Evolutionary conservation across 1,140 invertebrate species (phyloP), one percentile per base, ranked within the genome.

Genomic region (Brevipalpus yothersi): DNA sequence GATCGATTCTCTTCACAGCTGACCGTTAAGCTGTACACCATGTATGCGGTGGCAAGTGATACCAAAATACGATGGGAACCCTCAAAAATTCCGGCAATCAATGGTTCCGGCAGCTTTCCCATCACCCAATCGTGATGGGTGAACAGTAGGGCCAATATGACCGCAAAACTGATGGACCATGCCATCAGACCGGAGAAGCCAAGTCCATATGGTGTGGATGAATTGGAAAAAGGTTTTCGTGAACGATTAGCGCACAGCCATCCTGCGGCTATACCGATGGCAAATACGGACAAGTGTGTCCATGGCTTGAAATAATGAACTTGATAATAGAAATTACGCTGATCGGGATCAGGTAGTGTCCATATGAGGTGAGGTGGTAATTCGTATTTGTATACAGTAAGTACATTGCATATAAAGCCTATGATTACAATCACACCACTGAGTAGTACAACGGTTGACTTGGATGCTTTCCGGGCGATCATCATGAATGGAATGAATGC

Each of bases 301-400:
- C 62, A 63, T 47, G 62, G 60, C 41, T 62, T 63, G 41, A 60
- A 58, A 31, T 41, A 59, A 53, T 63, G 56, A 9, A 59, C 39
- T 13, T 59, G 11, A 53, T 58, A 59, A 60, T 62, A 62, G 47
- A 54, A 12, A 61, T 58, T 23, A 45, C 60, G 49, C 56, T 63
- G 62, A 13, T 62, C 41, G 23, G 62, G 60, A 56, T 66, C 65
- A 19, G 65, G 65, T 43, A 65, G 59, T 15, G 62, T 65, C 41
- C 60, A 61, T 10, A 65, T 59, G 17, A 60, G 53, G n/a, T 60
- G 63, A 17, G 65, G 65, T 58, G 65, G 65, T 21, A 66, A 57
- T 39, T 63, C 56, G 54, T 64, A 58, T 13, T 59, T 51, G 40
- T 64, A 65, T 3, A 65, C 63, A 21, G 59, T 62, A 11, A 60